These are phyloP conservation scores for Trissolcus brochymenae DNA, from an alignment of 2,888 invertebrate species.

Conservation along the genomic window DNA sequence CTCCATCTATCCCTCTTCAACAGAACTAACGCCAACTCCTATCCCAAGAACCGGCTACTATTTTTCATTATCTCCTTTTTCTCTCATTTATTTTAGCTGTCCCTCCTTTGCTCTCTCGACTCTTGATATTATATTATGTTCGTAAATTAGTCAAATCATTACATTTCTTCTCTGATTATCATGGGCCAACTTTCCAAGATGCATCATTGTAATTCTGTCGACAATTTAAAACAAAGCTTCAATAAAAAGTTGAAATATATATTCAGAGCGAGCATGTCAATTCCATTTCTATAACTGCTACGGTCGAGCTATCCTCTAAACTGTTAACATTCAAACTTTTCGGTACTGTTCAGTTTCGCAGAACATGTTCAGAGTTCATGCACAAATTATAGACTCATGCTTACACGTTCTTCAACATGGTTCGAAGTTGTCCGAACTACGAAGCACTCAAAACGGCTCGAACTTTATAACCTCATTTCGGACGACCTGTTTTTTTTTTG, in stretches of 20 bases:
- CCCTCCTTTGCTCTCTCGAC: neutral
- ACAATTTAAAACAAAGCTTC: no score
- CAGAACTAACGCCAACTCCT: conserved; percentile 33
- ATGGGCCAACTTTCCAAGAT: no score
- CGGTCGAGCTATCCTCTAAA: conserved; percentile 13
- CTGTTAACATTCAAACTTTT: no score
- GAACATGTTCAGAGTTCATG: conserved; percentile 4
- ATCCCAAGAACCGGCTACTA: conserved; percentile 29
- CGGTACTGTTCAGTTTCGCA: no score
- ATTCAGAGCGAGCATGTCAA: no score
- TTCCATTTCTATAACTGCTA: no score
- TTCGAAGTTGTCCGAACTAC: conserved; percentile 9
- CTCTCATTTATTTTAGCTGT: conserved; percentile 39
- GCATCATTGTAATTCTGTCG: no score
- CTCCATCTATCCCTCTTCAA: conserved; percentile 46
- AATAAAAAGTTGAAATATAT: no score
- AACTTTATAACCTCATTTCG: conserved; percentile 19
- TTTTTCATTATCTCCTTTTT: conserved; percentile 42
- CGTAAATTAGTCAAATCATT: no score
- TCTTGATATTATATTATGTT: no score
- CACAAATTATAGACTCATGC: neutral
- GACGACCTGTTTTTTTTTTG: conserved; percentile 6
- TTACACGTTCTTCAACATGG: conserved; percentile 4
- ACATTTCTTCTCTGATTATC: no score
- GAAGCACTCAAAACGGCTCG: neutral